phyloP scores from a whole-genome alignment of 1,140 invertebrate species.

The Aphaenogaster rudis region DNA sequence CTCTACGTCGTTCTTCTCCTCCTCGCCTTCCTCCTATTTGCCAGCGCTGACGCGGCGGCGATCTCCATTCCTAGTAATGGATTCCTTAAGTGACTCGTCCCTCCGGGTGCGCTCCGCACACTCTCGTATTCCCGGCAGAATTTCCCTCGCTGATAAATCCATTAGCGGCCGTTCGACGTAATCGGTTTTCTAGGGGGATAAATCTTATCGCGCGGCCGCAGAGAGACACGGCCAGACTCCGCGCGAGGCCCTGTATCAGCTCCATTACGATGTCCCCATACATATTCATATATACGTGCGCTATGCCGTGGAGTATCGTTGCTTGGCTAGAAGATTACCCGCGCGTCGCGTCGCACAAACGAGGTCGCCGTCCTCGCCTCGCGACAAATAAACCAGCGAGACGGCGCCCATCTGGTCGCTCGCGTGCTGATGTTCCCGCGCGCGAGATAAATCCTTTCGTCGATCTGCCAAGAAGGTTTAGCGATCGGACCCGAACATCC shows the following conservation, averaged over 20 bases:
- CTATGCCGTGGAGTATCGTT: neutral
- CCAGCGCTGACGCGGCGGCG: neutral
- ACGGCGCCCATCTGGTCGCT: constrained; percentile 9
- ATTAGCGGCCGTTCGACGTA: constrained; percentile 36
- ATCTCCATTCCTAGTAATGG: constrained; percentile 23
- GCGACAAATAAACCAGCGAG: constrained; percentile 31
- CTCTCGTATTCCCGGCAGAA: neutral
- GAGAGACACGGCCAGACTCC: neutral
- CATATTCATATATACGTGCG: constrained; percentile 30
- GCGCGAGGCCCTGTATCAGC: neutral
- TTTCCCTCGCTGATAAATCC: constrained; percentile 32
- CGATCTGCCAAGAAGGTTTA: neutral
- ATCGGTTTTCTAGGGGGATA: constrained; percentile 32
- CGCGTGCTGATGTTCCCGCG: constrained; percentile 10
- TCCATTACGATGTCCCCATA: constrained; percentile 7
- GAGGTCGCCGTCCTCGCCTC: constrained; percentile 44
- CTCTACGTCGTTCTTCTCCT: neutral
- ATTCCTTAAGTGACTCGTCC: constrained; percentile 3
- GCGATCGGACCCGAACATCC: neutral
- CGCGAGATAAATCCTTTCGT: constrained; percentile 9
- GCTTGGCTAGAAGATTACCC: constrained; percentile 10
- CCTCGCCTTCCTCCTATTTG: neutral
- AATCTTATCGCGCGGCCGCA: constrained; percentile 30
- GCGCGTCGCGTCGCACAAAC: neutral
- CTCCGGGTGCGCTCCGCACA: neutral